Evolutionary conservation across 1,140 invertebrate genomes (phyloP).

Genomic region (Pseudoatta argentina): DNA sequence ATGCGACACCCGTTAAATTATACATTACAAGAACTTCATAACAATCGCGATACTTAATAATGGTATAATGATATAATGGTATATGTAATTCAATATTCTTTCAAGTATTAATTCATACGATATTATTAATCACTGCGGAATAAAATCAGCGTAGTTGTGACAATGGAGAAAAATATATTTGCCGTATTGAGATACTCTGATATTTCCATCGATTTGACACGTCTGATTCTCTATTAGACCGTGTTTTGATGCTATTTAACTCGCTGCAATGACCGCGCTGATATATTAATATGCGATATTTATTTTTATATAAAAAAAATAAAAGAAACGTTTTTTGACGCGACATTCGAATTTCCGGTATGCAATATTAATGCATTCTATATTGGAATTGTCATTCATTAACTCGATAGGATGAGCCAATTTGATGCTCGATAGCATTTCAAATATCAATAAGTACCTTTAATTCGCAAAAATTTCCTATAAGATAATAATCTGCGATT

Average conservation of each 20-base stretch:
- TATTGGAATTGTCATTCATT: neutral
- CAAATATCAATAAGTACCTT: neutral
- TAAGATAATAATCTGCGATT: no score
- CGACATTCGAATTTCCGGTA: neutral
- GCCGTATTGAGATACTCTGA: neutral
- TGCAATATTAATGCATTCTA: neutral
- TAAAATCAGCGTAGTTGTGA: neutral
- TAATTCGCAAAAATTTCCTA: no score
- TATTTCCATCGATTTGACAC: neutral
- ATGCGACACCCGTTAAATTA: neutral
- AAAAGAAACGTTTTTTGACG: neutral
- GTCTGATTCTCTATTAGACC: neutral
- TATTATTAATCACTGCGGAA: neutral
- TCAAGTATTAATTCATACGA: neutral
- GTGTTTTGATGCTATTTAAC: neutral
- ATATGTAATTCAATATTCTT: constrained; percentile 32
- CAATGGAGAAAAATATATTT: neutral
- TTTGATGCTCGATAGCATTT: neutral
- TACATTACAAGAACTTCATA: neutral
- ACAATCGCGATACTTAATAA: neutral
- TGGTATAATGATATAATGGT: neutral
- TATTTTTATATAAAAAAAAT: neutral
- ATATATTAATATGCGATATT: neutral
- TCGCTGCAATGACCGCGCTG: neutral
- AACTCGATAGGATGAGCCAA: neutral